phyloP scores from a whole-genome alignment of 1,140 invertebrate species.

The Arctopsyche grandis region DNA sequence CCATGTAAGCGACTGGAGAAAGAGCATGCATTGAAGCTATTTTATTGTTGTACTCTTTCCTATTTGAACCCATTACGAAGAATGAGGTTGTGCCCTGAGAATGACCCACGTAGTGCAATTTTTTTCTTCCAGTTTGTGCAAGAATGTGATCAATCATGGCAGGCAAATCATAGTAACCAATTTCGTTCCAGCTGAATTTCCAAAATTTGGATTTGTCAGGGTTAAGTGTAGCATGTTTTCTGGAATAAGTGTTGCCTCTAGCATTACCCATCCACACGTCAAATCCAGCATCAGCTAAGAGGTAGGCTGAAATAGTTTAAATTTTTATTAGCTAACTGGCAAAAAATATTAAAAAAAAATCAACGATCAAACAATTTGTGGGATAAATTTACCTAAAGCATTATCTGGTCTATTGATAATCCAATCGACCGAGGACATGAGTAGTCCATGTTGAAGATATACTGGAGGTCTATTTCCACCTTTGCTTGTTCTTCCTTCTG shows the following conservation, averaged over 20 bases:
- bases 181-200: constrained; percentile 72
- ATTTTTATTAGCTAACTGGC: not conserved
- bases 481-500: constrained; percentile 58
- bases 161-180: constrained; percentile 72
- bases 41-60: constrained; percentile 70
- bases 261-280: constrained; percentile 83
- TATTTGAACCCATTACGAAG: constrained; percentile 69
- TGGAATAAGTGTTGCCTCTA: constrained; percentile 74
- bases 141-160: constrained; percentile 74
- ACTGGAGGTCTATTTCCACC: constrained; percentile 58
- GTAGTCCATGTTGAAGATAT: constrained; percentile 73
- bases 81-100: constrained; percentile 71
- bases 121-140: constrained; percentile 61
- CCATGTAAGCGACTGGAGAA: constrained; percentile 64
- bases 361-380: too few species aligned
- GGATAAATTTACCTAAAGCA: constrained; percentile 61
- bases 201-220: constrained; percentile 68
- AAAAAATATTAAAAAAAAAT: constrained; percentile 24
- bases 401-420: constrained; percentile 66
- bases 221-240: constrained; percentile 65
- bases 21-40: constrained; percentile 68
- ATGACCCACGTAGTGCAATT: constrained; percentile 68
- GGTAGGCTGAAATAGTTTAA: constrained; percentile 67
- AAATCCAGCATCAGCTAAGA: constrained; percentile 76
- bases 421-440: constrained; percentile 71